Base-by-base conservation (phyloP, 2,888 invertebrate species). In the Ceriagrion tenellum region DNA sequence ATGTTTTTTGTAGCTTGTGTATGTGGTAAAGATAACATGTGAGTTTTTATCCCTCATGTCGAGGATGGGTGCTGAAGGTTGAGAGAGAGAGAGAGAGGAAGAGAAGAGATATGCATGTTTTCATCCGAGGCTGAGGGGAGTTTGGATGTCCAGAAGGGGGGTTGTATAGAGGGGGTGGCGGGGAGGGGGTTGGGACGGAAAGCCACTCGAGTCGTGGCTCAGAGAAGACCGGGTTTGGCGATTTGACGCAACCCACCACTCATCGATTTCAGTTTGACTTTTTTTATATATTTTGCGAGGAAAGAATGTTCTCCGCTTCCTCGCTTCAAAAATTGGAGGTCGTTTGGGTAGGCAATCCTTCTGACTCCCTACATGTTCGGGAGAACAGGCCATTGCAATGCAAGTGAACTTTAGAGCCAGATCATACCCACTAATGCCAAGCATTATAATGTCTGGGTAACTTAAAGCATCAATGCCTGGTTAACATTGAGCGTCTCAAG, bases 21-120 rank as follows among this genome's bases (percentile, higher is more conserved):
- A 93, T 93, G 93, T 93, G 93, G 93, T 93, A 56, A 93, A 93
- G 93, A 69, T 93, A 93, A 69, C 93, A 93, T 93, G 93, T 69
- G 69, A 55, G 93, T 93, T 93, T 93, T 93, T 93, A 93, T 93
- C 69, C 93, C 56, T 69, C 93, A 93, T 93, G 93, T 47, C 69
- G 93, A 26, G 74, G 69, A 47, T 26, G 55, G 93, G n/a, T 69
- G 63, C 47, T 26, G 35, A 35, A 81, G 81, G 30, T 81, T 30
- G 30, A 81, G 81, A 35, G 23, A 26, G 30, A 81, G 81, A 35
- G 23, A 26, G 69, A 26, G 74, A 30, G 74, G 26, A 26, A 81
- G 81, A 81, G 81, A 81, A 18, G 81, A 81, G 81, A 81, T 18
- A 81, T 81, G 81, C 81, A 69, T 93, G 47, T 93, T 93, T 93